Base-by-base conservation (phyloP, 2,113 vertebrate species). In the Lanius collurio region DNA sequence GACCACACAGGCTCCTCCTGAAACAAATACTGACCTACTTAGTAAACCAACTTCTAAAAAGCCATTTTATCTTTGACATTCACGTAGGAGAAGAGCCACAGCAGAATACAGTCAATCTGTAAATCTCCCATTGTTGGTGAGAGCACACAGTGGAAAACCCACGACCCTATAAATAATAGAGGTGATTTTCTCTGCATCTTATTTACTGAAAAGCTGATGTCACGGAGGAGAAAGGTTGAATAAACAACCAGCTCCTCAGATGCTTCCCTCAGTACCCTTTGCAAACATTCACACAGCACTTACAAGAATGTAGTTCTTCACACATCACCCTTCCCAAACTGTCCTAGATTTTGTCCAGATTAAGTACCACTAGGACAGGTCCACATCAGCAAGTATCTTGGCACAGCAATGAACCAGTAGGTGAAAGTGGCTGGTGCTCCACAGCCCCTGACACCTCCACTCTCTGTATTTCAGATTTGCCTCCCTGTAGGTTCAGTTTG, bases 151-250 rank as follows among this genome's bases (percentile, higher is more conserved):
- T 42, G 64, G 42, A 93, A 95, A 93, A 83, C 33, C 47, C 30
- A 64, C 27, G 21, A n/a, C 28, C 44, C 65, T 94, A 89, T 97
- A 95, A 97, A 94, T 97, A 95, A 89, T 87, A 70, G 52, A 89
- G 44, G 62, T 57, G 57, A 71, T 77, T 92, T 78, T 94, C 73
- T 67, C 83, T 75, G 76, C 90, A 73, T 63, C 83, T 86, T 93
- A 50, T 83, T 94, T 95, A 71, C 92, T 93, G 52, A 50, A 83
- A 86, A 75, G 15, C 59, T 67, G 69, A 83, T 17, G 1, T 89
- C n/a, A 24, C 35, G 11, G 9, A 68, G 27, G 41, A 88, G 41
- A 87, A 75, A 87, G 41, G 28, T 5, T 71, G 86, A 85, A 93
- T 91, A 76, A 94, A 87, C 53, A 83, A 77, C 33, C 55, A 91